These are phyloP conservation scores for Zoroaster sp. DNA, from an alignment of 53 echinoderm and acorn worm genomes.

Conservation along the genomic window DNA sequence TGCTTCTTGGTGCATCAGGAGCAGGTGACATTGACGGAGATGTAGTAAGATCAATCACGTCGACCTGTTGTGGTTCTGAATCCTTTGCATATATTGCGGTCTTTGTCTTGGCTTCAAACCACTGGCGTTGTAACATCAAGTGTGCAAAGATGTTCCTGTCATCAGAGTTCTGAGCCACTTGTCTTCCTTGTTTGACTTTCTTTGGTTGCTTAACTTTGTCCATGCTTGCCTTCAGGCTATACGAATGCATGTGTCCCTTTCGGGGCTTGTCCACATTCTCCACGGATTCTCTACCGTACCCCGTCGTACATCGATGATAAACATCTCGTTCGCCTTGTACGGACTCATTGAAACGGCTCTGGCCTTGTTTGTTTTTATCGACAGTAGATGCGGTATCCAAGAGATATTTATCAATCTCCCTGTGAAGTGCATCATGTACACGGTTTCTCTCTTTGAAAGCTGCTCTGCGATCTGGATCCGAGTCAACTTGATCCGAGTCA, in stretches of 20 bases:
- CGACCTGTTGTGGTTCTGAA: not conserved
- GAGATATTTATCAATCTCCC: not conserved
- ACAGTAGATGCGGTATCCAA: not conserved
- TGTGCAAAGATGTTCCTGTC: constrained; percentile 34
- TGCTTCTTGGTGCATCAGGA: not conserved
- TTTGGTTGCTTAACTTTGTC: constrained; percentile 10
- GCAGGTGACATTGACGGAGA: constrained; percentile 28
- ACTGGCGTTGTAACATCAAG: constrained; percentile 17
- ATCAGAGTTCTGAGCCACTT: not conserved
- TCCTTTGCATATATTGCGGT: too few species aligned
- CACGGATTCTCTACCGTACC: not conserved
- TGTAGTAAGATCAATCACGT: constrained; percentile 51
- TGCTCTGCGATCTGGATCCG: not conserved
- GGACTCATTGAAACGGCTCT: not conserved
- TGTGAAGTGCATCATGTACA: not conserved
- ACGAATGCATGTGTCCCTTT: not conserved
- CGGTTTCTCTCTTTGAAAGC: not conserved
- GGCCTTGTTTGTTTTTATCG: not conserved
- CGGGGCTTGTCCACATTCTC: not conserved
- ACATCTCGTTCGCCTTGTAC: not conserved
- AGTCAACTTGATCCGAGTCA: not conserved
- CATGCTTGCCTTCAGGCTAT: constrained; percentile 29
- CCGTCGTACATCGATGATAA: not conserved
- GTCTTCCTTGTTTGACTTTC: not conserved
- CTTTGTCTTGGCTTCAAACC: not conserved